Percentiles rank a stretch among this genome's conserved stretches.
Evolutionary conservation across 2,797 vertebrate genomes (phyloP).

Genomic region (Scolopax rusticola): DNA sequence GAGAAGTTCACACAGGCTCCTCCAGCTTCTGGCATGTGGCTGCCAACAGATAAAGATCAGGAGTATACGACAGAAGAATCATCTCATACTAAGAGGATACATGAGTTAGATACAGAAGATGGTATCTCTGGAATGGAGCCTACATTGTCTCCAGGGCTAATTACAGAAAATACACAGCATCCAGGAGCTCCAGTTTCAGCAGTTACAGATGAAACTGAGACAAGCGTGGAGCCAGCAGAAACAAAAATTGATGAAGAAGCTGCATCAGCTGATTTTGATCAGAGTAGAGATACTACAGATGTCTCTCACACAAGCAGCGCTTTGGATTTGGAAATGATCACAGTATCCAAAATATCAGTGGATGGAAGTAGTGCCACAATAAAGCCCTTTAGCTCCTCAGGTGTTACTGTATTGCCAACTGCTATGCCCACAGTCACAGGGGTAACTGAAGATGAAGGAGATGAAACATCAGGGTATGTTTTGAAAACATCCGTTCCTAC

Average conservation of each 20-base stretch:
- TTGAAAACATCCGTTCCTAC: background rate
- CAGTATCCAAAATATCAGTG: slow-evolving; percentile 55
- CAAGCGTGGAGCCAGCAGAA: background rate
- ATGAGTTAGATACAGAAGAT: slow-evolving; percentile 48
- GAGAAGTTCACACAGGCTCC: slow-evolving; percentile 12
- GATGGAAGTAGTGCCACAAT: slow-evolving; percentile 24
- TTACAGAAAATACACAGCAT: slow-evolving; percentile 5
- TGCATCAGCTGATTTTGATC: slow-evolving; percentile 24
- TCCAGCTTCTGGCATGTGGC: background rate
- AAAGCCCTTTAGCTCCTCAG: background rate
- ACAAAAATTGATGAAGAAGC: background rate
- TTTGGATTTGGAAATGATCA: slow-evolving; percentile 39
- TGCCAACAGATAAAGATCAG: slow-evolving; percentile 22
- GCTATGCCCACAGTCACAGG: background rate
- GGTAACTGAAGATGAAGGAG: slow-evolving; percentile 74
- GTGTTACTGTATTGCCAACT: slow-evolving; percentile 4
- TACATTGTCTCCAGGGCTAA: slow-evolving; percentile 16
- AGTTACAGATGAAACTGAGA: slow-evolving; percentile 12
- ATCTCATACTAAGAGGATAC: background rate
- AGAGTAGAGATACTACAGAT: background rate
- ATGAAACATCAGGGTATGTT: slow-evolving; percentile 45
- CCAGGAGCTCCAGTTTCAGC: background rate
- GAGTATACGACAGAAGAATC: slow-evolving; percentile 32
- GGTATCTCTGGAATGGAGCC: slow-evolving; percentile 57
- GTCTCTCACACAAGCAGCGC: background rate